Conservation (phyloP, 2,888 invertebrate species). For the Apotomis capreana region DNA sequence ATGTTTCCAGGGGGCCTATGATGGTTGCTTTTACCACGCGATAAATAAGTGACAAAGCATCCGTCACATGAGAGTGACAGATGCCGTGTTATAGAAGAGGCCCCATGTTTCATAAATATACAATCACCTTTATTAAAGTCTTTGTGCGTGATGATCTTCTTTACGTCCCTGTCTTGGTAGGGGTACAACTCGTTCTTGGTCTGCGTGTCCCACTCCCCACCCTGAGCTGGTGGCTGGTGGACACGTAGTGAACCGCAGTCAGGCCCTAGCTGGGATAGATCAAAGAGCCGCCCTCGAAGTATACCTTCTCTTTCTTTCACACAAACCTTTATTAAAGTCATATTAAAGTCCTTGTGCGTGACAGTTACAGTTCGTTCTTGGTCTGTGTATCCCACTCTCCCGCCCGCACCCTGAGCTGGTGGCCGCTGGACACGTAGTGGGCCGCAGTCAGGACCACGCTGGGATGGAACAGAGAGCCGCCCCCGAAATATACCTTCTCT, state of each 20-base stretch:
- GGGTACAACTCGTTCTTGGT: conserved; percentile 84
- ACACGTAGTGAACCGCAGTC: conserved; percentile 92
- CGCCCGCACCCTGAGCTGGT: conserved; percentile 75
- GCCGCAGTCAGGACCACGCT: conserved; percentile 91
- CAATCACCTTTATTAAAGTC: conserved; percentile 72
- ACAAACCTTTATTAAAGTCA: conserved; percentile 74
- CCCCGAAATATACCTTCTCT: conserved; percentile 84
- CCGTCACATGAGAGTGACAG: no score
- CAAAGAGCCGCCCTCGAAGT: conserved; percentile 91
- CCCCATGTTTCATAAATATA: no score
- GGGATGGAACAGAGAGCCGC: conserved; percentile 90
- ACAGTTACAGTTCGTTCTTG: conserved; percentile 83
- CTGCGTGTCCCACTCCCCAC: conserved; percentile 90
- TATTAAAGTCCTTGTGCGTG: conserved; percentile 83
- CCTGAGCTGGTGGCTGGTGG: conserved; percentile 49
- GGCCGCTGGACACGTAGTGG: conserved; percentile 84
- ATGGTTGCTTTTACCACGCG: no score
- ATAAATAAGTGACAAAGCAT: no score
- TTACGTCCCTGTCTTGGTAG: conserved; percentile 85
- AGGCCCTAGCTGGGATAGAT: conserved; percentile 89
- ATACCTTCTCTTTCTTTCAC: no score
- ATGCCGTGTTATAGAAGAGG: no score
- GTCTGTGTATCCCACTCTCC: conserved; percentile 91
- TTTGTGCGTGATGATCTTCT: conserved; percentile 80
- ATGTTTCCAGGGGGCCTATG: no score